A percentile compares a stretch with the other conserved stretches of the same genome.
Evolutionary conservation across 2,797 vertebrate species (phyloP).

Genomic region (Epinephelus malabaricus): DNA sequence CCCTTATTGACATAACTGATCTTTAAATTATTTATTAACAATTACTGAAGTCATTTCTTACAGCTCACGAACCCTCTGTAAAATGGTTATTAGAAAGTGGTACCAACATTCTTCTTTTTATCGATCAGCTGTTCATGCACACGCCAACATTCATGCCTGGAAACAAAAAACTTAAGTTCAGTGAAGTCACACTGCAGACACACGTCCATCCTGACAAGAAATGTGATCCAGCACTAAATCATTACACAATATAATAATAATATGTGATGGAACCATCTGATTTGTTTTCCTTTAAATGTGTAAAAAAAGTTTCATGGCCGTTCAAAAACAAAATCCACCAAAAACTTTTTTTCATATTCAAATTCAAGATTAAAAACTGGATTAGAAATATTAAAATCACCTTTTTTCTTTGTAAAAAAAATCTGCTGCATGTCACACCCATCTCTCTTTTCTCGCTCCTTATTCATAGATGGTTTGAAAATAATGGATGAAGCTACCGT

Average conservation of each 20-base stretch:
- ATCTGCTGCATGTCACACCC: no score
- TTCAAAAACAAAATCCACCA: no score
- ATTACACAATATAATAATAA: neutral
- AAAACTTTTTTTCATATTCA: no score
- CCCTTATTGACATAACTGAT: neutral
- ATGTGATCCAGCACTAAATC: neutral
- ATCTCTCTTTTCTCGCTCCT: no score
- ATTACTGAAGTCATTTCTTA: neutral
- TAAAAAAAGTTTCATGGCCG: no score
- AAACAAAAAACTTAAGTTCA: neutral
- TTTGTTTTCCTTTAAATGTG: no score
- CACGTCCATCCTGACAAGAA: conserved; percentile 8
- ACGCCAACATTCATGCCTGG: conserved; percentile 6
- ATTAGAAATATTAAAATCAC: no score
- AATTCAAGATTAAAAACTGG: no score
- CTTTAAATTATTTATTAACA: neutral
- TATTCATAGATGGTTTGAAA: no score
- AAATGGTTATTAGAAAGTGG: conserved; percentile 14
- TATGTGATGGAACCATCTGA: no score
- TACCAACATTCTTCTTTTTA: neutral
- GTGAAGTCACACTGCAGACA: conserved; percentile 37
- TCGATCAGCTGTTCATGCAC: conserved; percentile 17
- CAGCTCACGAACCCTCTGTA: neutral
- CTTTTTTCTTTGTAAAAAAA: no score
- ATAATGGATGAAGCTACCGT: no score